Percentiles rank a stretch among this genome's conserved stretches.
Conservation (phyloP, 2,888 invertebrate species). For the Cerceris ruficornis region DNA sequence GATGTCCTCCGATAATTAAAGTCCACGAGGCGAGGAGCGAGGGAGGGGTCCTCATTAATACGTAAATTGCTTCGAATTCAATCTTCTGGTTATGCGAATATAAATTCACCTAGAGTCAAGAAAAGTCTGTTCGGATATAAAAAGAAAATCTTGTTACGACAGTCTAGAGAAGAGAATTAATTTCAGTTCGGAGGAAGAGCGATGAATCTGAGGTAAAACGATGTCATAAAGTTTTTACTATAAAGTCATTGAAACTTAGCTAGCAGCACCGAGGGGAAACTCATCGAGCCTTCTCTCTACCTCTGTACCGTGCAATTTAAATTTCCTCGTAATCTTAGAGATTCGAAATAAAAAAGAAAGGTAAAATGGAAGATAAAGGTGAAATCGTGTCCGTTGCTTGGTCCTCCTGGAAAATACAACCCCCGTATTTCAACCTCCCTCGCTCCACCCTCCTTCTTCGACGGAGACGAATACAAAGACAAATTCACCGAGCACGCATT, state of each 20-base stretch:
- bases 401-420: no score
- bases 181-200: constrained; percentile 28
- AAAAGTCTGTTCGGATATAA: constrained; percentile 12
- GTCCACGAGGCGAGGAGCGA: background rate
- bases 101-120: constrained; percentile 22
- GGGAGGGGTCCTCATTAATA: constrained; percentile 37
- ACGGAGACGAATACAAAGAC: no score
- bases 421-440: no score
- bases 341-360: constrained; percentile 1
- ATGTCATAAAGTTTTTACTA: constrained; percentile 25
- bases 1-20: background rate
- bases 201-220: constrained; percentile 15
- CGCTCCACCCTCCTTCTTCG: background rate
- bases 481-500: background rate
- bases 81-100: constrained; percentile 21
- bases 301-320: constrained; percentile 10
- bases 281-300: background rate
- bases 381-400: background rate
- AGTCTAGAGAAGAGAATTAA: constrained; percentile 46
- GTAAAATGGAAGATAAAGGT: background rate
- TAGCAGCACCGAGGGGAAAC: background rate
- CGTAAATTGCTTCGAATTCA: constrained; percentile 35
- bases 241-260: constrained; percentile 29
- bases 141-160: constrained; percentile 34
- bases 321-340: constrained; percentile 1